Percentiles rank a stretch among this genome's conserved stretches.
phyloP scores from a whole-genome alignment of 1,140 invertebrate species.

The Drosophila pandora region DNA sequence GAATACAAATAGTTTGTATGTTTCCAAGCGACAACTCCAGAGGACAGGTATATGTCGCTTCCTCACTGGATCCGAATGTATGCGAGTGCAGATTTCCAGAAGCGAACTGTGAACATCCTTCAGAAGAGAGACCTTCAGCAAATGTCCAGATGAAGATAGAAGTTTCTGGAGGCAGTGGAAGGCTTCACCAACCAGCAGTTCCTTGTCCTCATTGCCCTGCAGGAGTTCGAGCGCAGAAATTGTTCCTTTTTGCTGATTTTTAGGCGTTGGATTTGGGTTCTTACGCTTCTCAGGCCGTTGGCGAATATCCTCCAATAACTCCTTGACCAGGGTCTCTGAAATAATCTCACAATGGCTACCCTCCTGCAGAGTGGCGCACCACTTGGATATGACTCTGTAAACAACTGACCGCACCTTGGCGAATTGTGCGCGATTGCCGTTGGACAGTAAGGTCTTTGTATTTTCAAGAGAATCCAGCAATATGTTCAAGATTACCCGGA shows the following conservation, averaged over 20 bases:
- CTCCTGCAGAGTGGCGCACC: background rate
- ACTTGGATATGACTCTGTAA: background rate
- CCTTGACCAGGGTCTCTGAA: conserved; percentile 1
- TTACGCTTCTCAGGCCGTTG: background rate
- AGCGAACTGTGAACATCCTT: conserved; percentile 11
- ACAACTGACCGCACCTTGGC: background rate
- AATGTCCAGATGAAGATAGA: background rate
- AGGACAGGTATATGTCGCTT: background rate
- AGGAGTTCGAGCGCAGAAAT: background rate
- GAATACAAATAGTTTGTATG: conserved; percentile 22
- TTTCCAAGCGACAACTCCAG: conserved; percentile 24
- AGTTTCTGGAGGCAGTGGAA: background rate
- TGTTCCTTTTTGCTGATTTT: background rate
- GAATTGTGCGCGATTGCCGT: background rate
- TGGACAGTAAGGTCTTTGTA: background rate
- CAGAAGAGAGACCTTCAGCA: background rate
- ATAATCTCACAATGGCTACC: background rate
- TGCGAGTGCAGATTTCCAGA: conserved; percentile 39
- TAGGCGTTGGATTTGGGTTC: background rate
- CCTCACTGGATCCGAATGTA: conserved; percentile 9
- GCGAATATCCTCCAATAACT: background rate
- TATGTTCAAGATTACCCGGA: background rate
- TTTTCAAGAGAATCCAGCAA: background rate
- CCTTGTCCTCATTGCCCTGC: background rate
- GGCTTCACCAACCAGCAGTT: background rate